These are phyloP conservation scores for Hydropsyche betteni DNA, from an alignment of 2,888 invertebrate genomes.

Conservation along the genomic window DNA sequence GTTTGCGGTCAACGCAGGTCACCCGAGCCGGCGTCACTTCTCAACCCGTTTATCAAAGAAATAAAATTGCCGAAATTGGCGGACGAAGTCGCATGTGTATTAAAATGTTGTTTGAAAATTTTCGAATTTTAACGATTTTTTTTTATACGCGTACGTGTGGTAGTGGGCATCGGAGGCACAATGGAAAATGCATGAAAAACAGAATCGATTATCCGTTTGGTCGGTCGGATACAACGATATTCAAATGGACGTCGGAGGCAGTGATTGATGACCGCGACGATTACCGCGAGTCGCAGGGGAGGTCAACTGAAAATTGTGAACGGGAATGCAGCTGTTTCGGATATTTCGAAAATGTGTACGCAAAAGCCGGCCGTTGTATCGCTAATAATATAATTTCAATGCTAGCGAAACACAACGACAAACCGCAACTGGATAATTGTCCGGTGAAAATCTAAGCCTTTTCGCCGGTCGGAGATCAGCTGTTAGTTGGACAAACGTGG, in stretches of 20 bases:
- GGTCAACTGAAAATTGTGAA: constrained; percentile 18
- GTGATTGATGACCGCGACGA: constrained; percentile 44
- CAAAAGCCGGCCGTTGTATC: too few species aligned
- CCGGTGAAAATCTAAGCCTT: constrained; percentile 30
- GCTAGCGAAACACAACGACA: background rate
- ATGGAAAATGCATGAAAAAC: constrained; percentile 32
- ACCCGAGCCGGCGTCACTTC: background rate
- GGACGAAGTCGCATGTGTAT: background rate
- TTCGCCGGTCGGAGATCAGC: constrained; percentile 26
- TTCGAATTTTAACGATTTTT: background rate
- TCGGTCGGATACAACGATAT: constrained; percentile 41
- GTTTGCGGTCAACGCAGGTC: constrained; percentile 36
- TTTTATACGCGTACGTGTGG: background rate
- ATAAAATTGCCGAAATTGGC: background rate
- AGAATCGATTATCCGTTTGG: constrained; percentile 28
- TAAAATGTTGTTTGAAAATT: background rate
- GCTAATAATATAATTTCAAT: background rate
- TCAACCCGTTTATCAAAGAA: constrained; percentile 12
- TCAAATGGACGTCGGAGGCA: constrained; percentile 39
- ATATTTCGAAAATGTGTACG: too few species aligned
- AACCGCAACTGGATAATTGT: constrained; percentile 28
- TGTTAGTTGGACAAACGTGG: constrained; percentile 12
- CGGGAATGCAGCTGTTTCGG: background rate
- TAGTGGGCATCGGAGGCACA: background rate
- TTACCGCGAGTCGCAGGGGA: constrained; percentile 34